phyloP scores from a whole-genome alignment of 2,888 invertebrate genomes.

The Trachelus stipa region DNA sequence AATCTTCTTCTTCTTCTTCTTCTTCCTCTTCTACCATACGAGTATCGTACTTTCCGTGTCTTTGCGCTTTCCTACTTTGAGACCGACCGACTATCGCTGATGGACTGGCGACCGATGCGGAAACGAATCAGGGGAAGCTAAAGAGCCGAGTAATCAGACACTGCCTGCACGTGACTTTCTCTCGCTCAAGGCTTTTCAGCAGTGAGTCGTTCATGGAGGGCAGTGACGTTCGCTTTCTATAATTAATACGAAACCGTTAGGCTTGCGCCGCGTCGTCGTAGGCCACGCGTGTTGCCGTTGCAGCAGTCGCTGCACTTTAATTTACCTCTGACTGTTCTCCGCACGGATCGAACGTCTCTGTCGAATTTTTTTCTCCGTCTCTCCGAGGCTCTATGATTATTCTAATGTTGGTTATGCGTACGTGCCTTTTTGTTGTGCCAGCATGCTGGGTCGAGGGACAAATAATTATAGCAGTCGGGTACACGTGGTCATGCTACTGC shows the following conservation, averaged over 20 bases:
- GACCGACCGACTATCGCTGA: background rate
- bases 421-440: too few relatives aligned
- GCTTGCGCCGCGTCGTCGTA: slow-evolving; percentile 6
- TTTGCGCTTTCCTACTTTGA: background rate
- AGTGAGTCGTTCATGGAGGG: slow-evolving; percentile 17
- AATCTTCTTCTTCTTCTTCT: slow-evolving; percentile 27
- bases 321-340: background rate
- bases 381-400: background rate
- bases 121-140: slow-evolving; percentile 6
- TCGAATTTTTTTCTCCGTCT: background rate
- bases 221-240: slow-evolving; percentile 38
- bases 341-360: background rate
- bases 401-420: too few relatives aligned
- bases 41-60: background rate
- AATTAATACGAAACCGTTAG: slow-evolving; percentile 39
- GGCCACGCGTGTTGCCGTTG: background rate
- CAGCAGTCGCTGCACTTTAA: background rate
- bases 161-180: slow-evolving; percentile 43
- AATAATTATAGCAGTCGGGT: background rate
- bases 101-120: slow-evolving; percentile 6
- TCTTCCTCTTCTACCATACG: background rate
- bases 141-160: slow-evolving; percentile 15
- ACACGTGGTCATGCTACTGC: background rate
- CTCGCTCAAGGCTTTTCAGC: slow-evolving; percentile 19
- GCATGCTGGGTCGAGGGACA: background rate